phyloP scores from a whole-genome alignment of 2,113 vertebrate species.

The Spea multiplicata region DNA sequence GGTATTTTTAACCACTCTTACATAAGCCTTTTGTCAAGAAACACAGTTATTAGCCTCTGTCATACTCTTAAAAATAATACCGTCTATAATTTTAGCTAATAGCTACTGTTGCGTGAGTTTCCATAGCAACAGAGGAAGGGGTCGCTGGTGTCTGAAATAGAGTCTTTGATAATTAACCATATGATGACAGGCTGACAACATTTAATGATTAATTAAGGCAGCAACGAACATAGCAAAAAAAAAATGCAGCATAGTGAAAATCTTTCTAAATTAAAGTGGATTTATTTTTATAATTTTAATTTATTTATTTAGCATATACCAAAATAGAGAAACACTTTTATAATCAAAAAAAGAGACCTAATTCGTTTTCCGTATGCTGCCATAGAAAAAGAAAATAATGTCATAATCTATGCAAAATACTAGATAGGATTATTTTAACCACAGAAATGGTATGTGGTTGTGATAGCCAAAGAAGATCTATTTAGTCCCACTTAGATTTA shows the following conservation, averaged over 20 bases:
- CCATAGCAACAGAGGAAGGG: constrained; percentile 69
- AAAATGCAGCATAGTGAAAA: neutral
- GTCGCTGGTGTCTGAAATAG: constrained; percentile 63
- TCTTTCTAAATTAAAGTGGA: neutral
- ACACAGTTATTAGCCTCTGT: constrained; percentile 57
- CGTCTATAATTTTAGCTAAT: constrained; percentile 64
- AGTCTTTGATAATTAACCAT: constrained; percentile 64
- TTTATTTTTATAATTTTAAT: neutral
- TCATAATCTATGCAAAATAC: too few species aligned
- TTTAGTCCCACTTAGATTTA: too few species aligned
- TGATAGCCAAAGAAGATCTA: too few species aligned
- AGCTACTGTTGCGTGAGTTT: constrained; percentile 61
- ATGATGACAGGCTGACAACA: constrained; percentile 63
- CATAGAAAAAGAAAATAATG: too few species aligned
- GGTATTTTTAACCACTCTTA: neutral
- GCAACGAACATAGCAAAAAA: constrained; percentile 56
- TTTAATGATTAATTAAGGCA: constrained; percentile 69
- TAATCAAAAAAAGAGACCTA: too few species aligned
- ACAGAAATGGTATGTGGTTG: too few species aligned
- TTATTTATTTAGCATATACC: neutral
- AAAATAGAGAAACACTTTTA: neutral
- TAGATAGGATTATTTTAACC: too few species aligned
- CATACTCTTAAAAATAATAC: constrained; percentile 54
- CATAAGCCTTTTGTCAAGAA: constrained; percentile 9
- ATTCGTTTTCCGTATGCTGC: too few species aligned